A percentile compares a stretch with the other conserved stretches of the same genome.
phyloP scores from a whole-genome alignment of 92 coral and sea anemone species.

The Paragorgia papillata region DNA sequence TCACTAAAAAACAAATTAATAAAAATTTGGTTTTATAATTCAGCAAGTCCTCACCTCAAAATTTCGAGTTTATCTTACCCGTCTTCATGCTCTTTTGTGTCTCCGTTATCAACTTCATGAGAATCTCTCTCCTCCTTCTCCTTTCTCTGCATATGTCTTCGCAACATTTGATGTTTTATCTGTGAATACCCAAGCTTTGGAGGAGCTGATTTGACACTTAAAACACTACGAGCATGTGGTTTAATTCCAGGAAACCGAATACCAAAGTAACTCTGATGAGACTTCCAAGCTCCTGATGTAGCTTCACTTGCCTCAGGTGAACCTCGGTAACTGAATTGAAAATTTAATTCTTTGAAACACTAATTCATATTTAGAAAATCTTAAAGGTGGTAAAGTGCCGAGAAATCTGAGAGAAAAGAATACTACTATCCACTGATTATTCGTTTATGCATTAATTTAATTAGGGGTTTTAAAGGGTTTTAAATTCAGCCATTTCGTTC shows the following conservation, averaged over 20 bases:
- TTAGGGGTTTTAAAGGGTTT: no score
- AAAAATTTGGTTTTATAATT: neutral
- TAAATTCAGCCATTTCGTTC: no score
- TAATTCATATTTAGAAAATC: no score
- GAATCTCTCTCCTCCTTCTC: slow-evolving; percentile 48
- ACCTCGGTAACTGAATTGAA: slow-evolving; percentile 12
- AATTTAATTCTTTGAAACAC: neutral
- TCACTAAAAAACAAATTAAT: neutral
- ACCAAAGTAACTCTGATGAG: slow-evolving; percentile 81
- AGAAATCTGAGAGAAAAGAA: no score
- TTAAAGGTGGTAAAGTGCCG: no score
- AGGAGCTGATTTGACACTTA: slow-evolving; percentile 81
- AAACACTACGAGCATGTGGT: slow-evolving; percentile 48
- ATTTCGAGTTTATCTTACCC: neutral
- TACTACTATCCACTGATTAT: no score
- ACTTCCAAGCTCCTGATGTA: slow-evolving; percentile 84
- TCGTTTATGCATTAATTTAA: no score
- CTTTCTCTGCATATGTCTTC: slow-evolving; percentile 97
- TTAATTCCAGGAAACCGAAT: slow-evolving; percentile 90
- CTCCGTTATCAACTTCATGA: neutral
- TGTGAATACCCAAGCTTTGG: slow-evolving; percentile 70
- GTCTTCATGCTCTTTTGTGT: neutral
- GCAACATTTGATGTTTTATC: slow-evolving; percentile 67
- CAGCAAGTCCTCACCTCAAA: neutral
- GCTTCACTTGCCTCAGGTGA: slow-evolving; percentile 23